These are phyloP conservation scores for Dreissena polymorpha DNA, from an alignment of 1,140 invertebrate genomes.

Conservation along the genomic window DNA sequence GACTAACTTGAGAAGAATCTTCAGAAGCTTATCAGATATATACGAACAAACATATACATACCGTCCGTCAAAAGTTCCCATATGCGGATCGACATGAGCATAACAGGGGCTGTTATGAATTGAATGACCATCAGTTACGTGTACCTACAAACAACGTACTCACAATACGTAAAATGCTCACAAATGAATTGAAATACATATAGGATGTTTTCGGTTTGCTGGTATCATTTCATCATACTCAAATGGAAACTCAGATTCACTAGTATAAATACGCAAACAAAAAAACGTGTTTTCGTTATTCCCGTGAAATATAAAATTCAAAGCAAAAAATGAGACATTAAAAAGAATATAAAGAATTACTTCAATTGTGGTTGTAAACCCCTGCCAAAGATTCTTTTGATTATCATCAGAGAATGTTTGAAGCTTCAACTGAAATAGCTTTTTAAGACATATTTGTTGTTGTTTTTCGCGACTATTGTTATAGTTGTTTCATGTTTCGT, in stretches of 20 bases:
- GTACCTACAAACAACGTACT: slow-evolving; percentile 18
- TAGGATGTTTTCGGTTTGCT: background rate
- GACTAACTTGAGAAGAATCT: background rate
- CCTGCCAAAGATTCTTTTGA: slow-evolving; percentile 5
- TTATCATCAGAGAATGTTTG: background rate
- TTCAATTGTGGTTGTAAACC: background rate
- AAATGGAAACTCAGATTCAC: background rate
- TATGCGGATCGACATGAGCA: slow-evolving; percentile 26
- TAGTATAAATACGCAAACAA: background rate
- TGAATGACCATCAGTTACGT: background rate
- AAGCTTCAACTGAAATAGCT: background rate
- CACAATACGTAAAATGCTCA: background rate
- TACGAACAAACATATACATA: background rate
- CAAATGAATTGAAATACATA: background rate
- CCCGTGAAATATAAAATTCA: background rate
- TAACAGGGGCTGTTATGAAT: slow-evolving; percentile 11
- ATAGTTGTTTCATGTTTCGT: slow-evolving; percentile 12
- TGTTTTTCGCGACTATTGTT: slow-evolving; percentile 26
- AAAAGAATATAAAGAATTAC: slow-evolving; percentile 1
- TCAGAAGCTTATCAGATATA: background rate
- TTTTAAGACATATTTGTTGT: slow-evolving; percentile 10
- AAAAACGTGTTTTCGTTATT: background rate
- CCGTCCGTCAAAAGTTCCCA: slow-evolving; percentile 21
- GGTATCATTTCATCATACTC: background rate
- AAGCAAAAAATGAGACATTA: background rate